Base-by-base conservation (phyloP, 2,113 vertebrate genomes). In the Fregetta grallaria region DNA sequence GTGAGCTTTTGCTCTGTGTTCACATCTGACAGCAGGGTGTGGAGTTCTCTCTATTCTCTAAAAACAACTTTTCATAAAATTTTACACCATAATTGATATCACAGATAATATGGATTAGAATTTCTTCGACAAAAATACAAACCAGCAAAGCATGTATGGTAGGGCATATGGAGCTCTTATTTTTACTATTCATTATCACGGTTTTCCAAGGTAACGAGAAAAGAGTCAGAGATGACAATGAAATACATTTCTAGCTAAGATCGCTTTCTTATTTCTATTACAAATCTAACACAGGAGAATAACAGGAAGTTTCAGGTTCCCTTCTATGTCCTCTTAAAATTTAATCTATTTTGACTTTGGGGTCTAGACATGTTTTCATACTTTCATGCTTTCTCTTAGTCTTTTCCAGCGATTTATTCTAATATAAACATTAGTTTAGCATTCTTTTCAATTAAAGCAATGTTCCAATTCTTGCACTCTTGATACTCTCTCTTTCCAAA, bases 351-450 rank as follows among this genome's bases (percentile, higher is more conserved):
- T 95, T 11, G 1, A 58, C 36, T 96, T 22, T 84, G 86, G 40
- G 76, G 80, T 81, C 59, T 89, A 92, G 73, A 84, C 89, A 53
- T 50, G 11, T 83, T 95, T 90, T 94, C 78, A 88, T 74, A 75
- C 49, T 50, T 88, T 36, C 40, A 36, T 80, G 72, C 34, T 77
- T 79, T 44, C 79, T 88, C 45, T 84, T 91, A 26, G 23, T 3
- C 79, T 90, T 90, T 86, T 11, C 49, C 80, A 92, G 84, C 77
- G 86, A 81, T 84, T 95, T 94, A 80, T 89, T 89, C 63, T 94
- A 93, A 87, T 20, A 62, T 34, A 94, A 96, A 87, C 42, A 87
- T 94, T 94, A 91, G 86, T 83, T 93, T 91, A 93, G 92, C 68
- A 90, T 91, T 89, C 76, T 71, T 80, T 93, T 91, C 77, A 71